phyloP scores from a whole-genome alignment of 2,888 invertebrate genomes.

The Drosophila anceps region DNA sequence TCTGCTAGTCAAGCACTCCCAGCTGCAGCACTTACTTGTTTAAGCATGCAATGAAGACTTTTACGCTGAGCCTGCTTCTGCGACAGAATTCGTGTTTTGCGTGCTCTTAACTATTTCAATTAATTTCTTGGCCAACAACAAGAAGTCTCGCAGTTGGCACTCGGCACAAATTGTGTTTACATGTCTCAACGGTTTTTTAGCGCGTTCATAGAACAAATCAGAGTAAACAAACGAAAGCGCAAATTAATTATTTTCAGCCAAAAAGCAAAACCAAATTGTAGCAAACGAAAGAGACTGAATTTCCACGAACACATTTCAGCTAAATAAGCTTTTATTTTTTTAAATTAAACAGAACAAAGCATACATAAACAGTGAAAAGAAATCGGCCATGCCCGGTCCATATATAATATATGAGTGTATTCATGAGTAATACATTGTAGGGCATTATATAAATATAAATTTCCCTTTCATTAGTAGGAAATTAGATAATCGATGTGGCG shows the following conservation, averaged over 20 bases:
- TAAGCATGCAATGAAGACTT: not conserved
- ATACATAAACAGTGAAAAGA: not conserved
- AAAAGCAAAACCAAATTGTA: not conserved
- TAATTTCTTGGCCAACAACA: conserved; percentile 29
- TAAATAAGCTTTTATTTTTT: not conserved
- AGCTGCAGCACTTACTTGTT: not conserved
- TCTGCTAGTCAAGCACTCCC: not conserved
- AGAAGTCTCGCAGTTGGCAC: not conserved
- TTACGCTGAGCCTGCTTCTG: conserved; percentile 3
- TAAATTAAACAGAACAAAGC: not conserved
- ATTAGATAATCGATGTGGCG: too few species aligned
- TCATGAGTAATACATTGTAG: not conserved
- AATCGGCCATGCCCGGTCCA: not conserved
- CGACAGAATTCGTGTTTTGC: conserved; percentile 30
- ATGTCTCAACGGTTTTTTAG: conserved; percentile 21
- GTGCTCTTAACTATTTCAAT: conserved; percentile 48
- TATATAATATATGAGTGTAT: not conserved
- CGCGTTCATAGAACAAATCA: not conserved
- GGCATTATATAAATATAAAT: not conserved
- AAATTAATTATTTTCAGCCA: conserved; percentile 27
- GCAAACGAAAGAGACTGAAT: not conserved
- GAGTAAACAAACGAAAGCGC: conserved; percentile 6
- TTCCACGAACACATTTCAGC: not conserved
- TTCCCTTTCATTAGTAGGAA: not conserved
- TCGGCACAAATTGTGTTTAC: conserved; percentile 34